Evolutionary conservation across 2,113 vertebrate genomes (phyloP).

Genomic region (Polyodon spathula): DNA sequence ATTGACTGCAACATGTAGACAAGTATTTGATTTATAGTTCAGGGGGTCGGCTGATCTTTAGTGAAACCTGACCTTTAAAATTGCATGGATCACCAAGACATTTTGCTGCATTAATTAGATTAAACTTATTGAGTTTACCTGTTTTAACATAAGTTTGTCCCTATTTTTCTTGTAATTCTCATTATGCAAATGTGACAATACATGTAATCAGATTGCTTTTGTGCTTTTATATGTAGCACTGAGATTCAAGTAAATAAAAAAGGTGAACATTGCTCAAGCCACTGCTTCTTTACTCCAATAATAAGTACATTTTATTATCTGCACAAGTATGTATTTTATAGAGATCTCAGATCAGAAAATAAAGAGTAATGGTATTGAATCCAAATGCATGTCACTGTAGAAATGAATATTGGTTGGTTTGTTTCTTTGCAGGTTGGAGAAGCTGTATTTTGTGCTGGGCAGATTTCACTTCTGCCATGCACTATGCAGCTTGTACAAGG

Average conservation of each 20-base stretch:
- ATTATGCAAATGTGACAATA: conserved; percentile 43
- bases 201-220: conserved; percentile 15
- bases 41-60: conserved; percentile 51
- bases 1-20: conserved; percentile 56
- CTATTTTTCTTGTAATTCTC: conserved; percentile 53
- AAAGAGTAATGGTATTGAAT: no score
- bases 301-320: no score
- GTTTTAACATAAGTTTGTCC: conserved; percentile 42
- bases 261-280: no score
- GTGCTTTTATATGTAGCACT: no score
- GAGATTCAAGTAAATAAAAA: no score
- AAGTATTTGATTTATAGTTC: conserved; percentile 50
- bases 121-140: conserved; percentile 37
- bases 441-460: conserved; percentile 62
- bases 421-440: conserved; percentile 51
- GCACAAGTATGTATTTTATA: no score
- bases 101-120: conserved; percentile 63
- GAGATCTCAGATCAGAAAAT: no score
- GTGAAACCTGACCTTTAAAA: conserved; percentile 69
- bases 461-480: conserved; percentile 68
- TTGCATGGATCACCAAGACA: conserved; percentile 57
- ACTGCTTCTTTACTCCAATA: no score
- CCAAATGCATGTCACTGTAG: no score
- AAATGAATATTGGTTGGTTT: neutral
- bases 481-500: conserved; percentile 57